Base-by-base conservation (phyloP, 2,888 invertebrate species). In the Oxystoma pomonae region DNA sequence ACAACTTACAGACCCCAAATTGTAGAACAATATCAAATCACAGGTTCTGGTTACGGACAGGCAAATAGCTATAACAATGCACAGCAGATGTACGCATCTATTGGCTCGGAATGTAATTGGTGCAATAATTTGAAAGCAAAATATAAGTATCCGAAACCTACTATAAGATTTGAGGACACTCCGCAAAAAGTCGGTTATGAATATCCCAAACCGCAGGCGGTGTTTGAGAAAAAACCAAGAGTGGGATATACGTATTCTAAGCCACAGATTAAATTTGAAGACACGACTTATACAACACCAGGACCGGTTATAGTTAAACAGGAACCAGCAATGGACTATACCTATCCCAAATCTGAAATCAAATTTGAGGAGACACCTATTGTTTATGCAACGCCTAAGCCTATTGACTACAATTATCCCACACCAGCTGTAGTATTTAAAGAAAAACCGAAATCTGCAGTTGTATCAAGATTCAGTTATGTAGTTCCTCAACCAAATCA, bases 241-340 rank as follows among this genome's bases (percentile, higher is more conserved):
- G 58, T 79, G 20, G 78, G 78, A 18, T 80, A 79, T 61, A 69
- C 73, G 9, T 80, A 79, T 63, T 70, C 72, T 0, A 73, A 76
- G 67, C 74, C 76, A 19, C 35, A 66, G 55, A 62, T 68, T 59
- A 58, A 66, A 55, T 67, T 67, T 61, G 64, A 69, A 52, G 69
- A 71, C 61, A 59, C 59, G n/a, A n/a, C n/a, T n/a, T n/a, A n/a
- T n/a, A n/a, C n/a, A n/a, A n/a, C n/a, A n/a, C n/a, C 5, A 18
- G n/a, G 16, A 16, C 56, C 56, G 5, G 51, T 1, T 59, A 51
- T 59, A 20, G 1, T 51, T 59, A 20, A n/a, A 9, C 17, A 16
- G 17, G 16, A 61, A 19, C 20, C 17, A 9, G 55, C 53, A 20
- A 50, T 49, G n/a, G 58, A 55, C 1, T 53, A 58, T 49, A 7